Evolutionary conservation across 30 jellyfish, hydroid and myxozoan genomes (phyloP).

Genomic region (Turritopsis dohrnii): DNA sequence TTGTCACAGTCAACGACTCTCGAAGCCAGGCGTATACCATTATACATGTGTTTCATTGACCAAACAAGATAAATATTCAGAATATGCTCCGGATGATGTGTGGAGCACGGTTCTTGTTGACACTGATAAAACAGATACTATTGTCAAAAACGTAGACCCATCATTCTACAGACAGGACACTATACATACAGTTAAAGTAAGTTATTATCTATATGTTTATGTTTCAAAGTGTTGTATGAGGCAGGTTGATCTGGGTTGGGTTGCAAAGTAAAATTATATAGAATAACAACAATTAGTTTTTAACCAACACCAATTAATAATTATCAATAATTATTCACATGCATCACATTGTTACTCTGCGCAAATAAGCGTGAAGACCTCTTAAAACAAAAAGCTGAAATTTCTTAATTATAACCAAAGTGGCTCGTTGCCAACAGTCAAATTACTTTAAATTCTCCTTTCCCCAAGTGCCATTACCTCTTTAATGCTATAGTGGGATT

Average conservation of each 20-base stretch:
- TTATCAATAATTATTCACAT: too few species aligned
- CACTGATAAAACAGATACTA: slow-evolving; percentile 33
- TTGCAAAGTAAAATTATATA: too few species aligned
- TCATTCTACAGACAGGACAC: slow-evolving; percentile 31
- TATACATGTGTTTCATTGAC: slow-evolving; percentile 42
- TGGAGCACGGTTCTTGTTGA: slow-evolving; percentile 51
- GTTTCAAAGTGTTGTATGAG: not conserved
- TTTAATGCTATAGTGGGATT: too few species aligned
- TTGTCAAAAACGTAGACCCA: slow-evolving; percentile 36
- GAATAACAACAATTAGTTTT: too few species aligned
- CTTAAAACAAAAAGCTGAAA: not conserved
- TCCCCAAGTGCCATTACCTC: too few species aligned
- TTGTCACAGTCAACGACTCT: slow-evolving; percentile 40
- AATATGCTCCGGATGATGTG: slow-evolving; percentile 39
- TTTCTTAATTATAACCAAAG: too few species aligned
- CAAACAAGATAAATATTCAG: slow-evolving; percentile 31
- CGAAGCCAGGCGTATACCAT: slow-evolving; percentile 43
- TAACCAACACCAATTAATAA: too few species aligned
- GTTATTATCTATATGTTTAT: not conserved
- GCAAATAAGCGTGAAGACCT: not conserved
- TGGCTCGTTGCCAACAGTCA: too few species aligned
- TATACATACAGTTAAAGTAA: slow-evolving; percentile 29
- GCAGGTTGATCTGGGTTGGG: too few species aligned
- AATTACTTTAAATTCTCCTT: too few species aligned
- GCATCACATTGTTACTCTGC: too few species aligned